These are phyloP conservation scores for Pseudochaenichthys georgianus DNA, from an alignment of 2,797 vertebrate genomes.

Conservation along the genomic window DNA sequence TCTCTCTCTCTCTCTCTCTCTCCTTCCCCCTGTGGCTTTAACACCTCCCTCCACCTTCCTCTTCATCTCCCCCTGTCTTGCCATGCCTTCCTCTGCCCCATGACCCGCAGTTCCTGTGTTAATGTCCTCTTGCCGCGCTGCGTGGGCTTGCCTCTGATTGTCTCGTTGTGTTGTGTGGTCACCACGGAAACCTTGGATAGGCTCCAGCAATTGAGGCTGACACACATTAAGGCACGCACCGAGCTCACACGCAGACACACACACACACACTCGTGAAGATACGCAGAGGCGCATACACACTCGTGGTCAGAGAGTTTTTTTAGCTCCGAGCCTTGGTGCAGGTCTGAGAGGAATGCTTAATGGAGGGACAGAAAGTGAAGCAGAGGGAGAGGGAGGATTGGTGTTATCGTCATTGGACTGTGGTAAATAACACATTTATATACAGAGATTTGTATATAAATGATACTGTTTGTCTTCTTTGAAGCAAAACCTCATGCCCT, in stretches of 20 bases:
- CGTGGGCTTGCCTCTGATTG: slow-evolving; percentile 90
- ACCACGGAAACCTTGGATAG: slow-evolving; percentile 90
- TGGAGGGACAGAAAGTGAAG: slow-evolving; percentile 64
- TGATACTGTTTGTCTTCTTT: neutral
- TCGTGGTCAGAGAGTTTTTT: slow-evolving; percentile 75
- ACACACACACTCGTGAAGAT: slow-evolving; percentile 32
- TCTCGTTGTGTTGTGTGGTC: slow-evolving; percentile 90
- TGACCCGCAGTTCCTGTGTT: slow-evolving; percentile 86
- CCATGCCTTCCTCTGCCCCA: slow-evolving; percentile 78
- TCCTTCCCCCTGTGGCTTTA: slow-evolving; percentile 45
- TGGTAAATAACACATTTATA: slow-evolving; percentile 16
- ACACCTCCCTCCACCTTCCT: slow-evolving; percentile 64
- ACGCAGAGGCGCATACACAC: slow-evolving; percentile 37
- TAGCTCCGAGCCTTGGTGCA: slow-evolving; percentile 76
- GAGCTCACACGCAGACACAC: slow-evolving; percentile 43
- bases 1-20: too few relatives aligned
- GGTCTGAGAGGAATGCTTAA: slow-evolving; percentile 84
- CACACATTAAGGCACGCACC: slow-evolving; percentile 81
- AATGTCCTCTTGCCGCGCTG: slow-evolving; percentile 87
- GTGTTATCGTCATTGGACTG: slow-evolving; percentile 22
- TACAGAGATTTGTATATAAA: neutral
- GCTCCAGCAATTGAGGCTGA: slow-evolving; percentile 88
- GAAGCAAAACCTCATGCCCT: neutral
- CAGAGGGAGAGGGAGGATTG: slow-evolving; percentile 45
- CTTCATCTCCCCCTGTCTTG: slow-evolving; percentile 60